Percentiles rank a stretch among this genome's conserved stretches.
phyloP scores from a whole-genome alignment of 2,113 vertebrate species.

The Corvus moneduloides region DNA sequence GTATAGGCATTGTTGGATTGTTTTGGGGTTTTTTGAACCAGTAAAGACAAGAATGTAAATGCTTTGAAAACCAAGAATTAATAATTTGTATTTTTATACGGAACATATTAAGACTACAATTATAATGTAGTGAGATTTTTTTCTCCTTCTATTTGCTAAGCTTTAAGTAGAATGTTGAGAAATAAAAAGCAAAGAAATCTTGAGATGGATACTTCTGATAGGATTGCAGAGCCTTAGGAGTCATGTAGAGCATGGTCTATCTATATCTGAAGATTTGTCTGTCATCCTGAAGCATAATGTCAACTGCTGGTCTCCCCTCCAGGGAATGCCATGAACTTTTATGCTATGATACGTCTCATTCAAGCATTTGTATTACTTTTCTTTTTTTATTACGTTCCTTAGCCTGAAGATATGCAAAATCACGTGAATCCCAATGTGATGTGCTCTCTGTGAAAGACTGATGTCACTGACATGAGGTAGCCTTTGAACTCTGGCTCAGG shows the following conservation, averaged over 20 bases:
- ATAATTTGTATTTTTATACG: neutral
- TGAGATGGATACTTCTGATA: neutral
- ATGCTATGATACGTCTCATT: neutral
- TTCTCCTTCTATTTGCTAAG: neutral
- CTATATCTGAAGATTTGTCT: neutral
- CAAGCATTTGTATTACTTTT: neutral
- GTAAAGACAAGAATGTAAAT: neutral
- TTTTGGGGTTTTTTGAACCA: neutral
- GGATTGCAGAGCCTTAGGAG: neutral
- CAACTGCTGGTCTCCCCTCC: neutral
- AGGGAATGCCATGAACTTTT: conserved; percentile 46
- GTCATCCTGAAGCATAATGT: neutral
- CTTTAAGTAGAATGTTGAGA: neutral
- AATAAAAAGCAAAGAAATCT: neutral
- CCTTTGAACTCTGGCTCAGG: neutral
- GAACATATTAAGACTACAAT: neutral
- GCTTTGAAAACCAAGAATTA: neutral
- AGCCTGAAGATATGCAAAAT: conserved; percentile 29
- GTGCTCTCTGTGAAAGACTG: neutral
- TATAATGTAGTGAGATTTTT: neutral
- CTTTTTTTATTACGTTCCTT: conserved; percentile 23
- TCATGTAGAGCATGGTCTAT: neutral
- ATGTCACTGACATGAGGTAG: neutral
- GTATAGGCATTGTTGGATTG: neutral
- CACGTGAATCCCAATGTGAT: neutral